phyloP scores from a whole-genome alignment of 2,113 vertebrate genomes.

The Poeciliopsis occidentalis region DNA sequence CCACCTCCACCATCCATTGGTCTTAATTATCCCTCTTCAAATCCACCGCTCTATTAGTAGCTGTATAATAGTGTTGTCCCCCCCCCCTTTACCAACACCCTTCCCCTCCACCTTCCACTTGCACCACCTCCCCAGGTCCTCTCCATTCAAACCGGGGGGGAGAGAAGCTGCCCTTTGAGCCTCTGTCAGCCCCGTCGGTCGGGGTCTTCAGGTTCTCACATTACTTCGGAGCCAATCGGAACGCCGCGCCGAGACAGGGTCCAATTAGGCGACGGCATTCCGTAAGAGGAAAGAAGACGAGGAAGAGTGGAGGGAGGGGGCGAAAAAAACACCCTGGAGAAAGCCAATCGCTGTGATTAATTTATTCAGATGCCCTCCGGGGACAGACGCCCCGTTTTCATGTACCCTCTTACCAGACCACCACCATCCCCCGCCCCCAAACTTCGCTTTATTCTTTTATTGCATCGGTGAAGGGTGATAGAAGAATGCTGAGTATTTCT shows the following conservation, averaged over 20 bases:
- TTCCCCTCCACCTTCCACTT: background rate
- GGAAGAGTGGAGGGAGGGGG: conserved; percentile 16
- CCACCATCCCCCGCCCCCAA: conserved; percentile 3
- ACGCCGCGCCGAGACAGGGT: conserved; percentile 70
- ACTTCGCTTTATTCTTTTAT: conserved; percentile 71
- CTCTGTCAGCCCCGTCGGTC: conserved; percentile 82
- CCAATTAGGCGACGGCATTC: conserved; percentile 74
- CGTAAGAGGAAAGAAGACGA: conserved; percentile 67
- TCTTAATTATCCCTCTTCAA: conserved; percentile 85
- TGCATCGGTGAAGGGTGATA: conserved; percentile 81
- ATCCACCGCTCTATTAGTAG: conserved; percentile 75
- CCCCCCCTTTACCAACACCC: background rate
- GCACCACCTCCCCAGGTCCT: too few species aligned
- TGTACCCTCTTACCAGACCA: conserved; percentile 29
- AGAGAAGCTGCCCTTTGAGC: conserved; percentile 82
- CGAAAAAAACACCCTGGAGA: conserved; percentile 49
- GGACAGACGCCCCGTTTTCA: conserved; percentile 67
- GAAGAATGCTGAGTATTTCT: conserved; percentile 88
- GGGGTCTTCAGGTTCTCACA: conserved; percentile 88
- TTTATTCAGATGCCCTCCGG: conserved; percentile 86
- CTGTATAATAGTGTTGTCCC: conserved; percentile 72
- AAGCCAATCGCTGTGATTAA: conserved; percentile 87
- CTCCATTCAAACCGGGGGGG: too few species aligned
- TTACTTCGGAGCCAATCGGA: conserved; percentile 79
- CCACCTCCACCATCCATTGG: conserved; percentile 51